Evolutionary conservation across 1,140 invertebrate species (phyloP).

Genomic region (Drosophila pruinosa): DNA sequence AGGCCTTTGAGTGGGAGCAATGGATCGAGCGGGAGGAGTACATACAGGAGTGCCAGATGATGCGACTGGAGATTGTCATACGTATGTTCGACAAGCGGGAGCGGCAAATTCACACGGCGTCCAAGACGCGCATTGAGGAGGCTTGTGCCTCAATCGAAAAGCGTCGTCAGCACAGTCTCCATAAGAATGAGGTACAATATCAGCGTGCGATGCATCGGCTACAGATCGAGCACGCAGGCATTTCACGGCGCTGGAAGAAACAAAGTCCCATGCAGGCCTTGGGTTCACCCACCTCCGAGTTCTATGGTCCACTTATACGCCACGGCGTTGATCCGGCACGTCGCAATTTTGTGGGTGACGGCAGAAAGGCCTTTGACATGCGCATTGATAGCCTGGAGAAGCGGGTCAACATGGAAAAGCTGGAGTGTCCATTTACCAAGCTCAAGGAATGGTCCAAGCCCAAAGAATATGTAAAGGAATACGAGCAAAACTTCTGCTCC

Average conservation of each 20-base stretch:
- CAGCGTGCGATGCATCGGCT: slow-evolving; percentile 74
- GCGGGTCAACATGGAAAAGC: slow-evolving; percentile 31
- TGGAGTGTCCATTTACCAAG: slow-evolving; percentile 69
- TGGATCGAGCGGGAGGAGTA: slow-evolving; percentile 83
- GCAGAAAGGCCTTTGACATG: slow-evolving; percentile 65
- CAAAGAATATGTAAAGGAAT: slow-evolving; percentile 62
- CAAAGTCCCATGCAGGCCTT: slow-evolving; percentile 83
- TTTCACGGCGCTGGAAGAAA: slow-evolving; percentile 57
- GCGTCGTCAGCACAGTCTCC: slow-evolving; percentile 78
- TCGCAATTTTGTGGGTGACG: slow-evolving; percentile 70
- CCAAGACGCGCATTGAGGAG: slow-evolving; percentile 81
- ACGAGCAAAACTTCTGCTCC: slow-evolving; percentile 73
- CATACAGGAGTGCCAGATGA: slow-evolving; percentile 85
- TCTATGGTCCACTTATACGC: slow-evolving; percentile 84
- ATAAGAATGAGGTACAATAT: slow-evolving; percentile 78
- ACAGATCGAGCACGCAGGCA: slow-evolving; percentile 39
- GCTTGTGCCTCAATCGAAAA: slow-evolving; percentile 75
- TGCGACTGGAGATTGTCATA: slow-evolving; percentile 84
- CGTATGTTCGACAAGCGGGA: slow-evolving; percentile 81
- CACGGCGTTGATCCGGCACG: slow-evolving; percentile 84
- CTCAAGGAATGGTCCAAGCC: slow-evolving; percentile 74
- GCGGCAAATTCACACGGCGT: slow-evolving; percentile 74
- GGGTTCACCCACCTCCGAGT: slow-evolving; percentile 83
- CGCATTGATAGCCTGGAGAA: slow-evolving; percentile 75
- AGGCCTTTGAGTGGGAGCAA: slow-evolving; percentile 81